Evolutionary conservation across 2,113 vertebrate species (phyloP), one percentile per base, ranked within the genome.

Genomic region (Pygoscelis antarcticus): DNA sequence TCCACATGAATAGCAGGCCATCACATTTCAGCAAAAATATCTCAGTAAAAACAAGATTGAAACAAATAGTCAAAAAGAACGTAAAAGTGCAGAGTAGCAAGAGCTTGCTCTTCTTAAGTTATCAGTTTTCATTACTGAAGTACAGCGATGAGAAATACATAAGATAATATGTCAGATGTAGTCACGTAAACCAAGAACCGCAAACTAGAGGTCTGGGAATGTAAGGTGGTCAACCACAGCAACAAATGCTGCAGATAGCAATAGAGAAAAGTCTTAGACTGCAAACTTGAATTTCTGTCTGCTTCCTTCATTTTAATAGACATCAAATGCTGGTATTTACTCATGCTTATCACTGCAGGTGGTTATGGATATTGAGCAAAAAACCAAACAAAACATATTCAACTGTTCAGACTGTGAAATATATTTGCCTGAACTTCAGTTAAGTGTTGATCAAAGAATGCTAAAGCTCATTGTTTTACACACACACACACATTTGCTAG

Each of bases 21-120:
- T 25, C 51, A 47, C 60, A 88, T 79, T 83, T 75, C 61, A 70
- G 77, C 21, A 72, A 84, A 91, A 89, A 69, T 20, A 44, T 29
- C 80, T 58, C 85, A 40, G 66, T n/a, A 74, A 72, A 80, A 93
- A 26, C 30, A 83, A 55, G 60, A 77, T 0, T 71, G 55, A 94
- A 92, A 81, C 14, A 60, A 83, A 78, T 36, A 78, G 25, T 78
- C 34, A 75, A 52, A 87, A 87, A 16, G 60, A 93, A 83, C 3
- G 2, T 55, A 23, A 30, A 83, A 83, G 46, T 66, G 46, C 58
- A 90, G 47, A 81, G 44, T 5, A 86, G 55, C 23, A 92, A 78
- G 58, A 90, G 17, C 25, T 80, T 74, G 25, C 36, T 90, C 58
- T 88, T 89, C 81, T 84, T 3, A 79, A 88, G 58, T 76, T 88